phyloP scores from a whole-genome alignment of 1,140 invertebrate species.

The Penaeus japonicus region DNA sequence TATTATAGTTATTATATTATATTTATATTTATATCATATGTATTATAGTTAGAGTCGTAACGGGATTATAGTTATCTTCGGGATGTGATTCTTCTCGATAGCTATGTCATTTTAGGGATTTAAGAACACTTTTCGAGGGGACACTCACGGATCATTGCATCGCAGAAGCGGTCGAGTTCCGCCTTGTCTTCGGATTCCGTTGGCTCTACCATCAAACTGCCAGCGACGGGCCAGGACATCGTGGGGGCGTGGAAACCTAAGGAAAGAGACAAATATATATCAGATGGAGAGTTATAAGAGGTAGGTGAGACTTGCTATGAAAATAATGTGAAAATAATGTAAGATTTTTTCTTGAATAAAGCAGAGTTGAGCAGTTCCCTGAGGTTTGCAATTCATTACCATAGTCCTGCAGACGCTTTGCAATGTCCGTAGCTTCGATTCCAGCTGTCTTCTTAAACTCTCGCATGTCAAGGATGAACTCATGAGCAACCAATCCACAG shows the following conservation, averaged over 20 bases:
- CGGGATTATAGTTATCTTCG: too few species aligned
- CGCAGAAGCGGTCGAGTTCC: slow-evolving; percentile 95
- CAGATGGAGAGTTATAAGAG: not conserved
- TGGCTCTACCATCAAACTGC: slow-evolving; percentile 98
- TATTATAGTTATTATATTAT: too few species aligned
- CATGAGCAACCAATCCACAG: slow-evolving; percentile 89
- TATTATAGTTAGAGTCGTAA: too few species aligned
- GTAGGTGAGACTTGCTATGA: not conserved
- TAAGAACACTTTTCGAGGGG: not conserved
- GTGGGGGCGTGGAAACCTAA: slow-evolving; percentile 96
- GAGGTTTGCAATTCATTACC: slow-evolving; percentile 67
- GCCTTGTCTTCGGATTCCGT: slow-evolving; percentile 97
- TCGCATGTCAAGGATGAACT: slow-evolving; percentile 95
- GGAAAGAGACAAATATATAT: not conserved
- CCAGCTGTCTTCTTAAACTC: slow-evolving; percentile 95
- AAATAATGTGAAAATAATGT: not conserved
- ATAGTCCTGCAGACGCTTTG: slow-evolving; percentile 98
- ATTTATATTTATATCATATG: too few species aligned
- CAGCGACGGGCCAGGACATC: slow-evolving; percentile 97
- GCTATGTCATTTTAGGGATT: too few species aligned
- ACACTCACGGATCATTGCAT: slow-evolving; percentile 85
- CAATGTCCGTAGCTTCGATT: slow-evolving; percentile 96
- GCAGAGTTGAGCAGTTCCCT: slow-evolving; percentile 3
- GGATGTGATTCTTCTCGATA: too few species aligned
- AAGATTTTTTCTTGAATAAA: not conserved